Conservation (phyloP, 2,888 invertebrate species). For the Zonitis immaculata region DNA sequence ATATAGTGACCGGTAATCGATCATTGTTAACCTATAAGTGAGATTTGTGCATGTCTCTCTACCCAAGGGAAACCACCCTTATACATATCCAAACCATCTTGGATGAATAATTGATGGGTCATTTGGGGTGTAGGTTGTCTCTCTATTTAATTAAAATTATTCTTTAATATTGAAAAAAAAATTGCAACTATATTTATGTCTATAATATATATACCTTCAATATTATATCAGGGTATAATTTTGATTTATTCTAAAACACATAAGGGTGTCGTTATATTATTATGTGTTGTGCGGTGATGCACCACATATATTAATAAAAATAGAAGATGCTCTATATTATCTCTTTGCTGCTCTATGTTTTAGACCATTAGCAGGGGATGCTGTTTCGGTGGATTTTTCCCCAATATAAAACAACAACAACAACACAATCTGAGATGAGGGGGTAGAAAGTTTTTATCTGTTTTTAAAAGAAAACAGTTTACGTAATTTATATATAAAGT, state of each 20-base stretch:
- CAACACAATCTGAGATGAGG: too few relatives aligned
- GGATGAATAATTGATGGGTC: slow-evolving; percentile 35
- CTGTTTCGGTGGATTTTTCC: slow-evolving; percentile 39
- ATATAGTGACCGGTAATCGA: slow-evolving; percentile 29
- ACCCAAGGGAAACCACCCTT: slow-evolving; percentile 23
- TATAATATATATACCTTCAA: too few relatives aligned
- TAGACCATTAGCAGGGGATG: too few relatives aligned
- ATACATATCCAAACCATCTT: slow-evolving; percentile 23
- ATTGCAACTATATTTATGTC: too few relatives aligned
- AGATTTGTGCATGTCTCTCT: slow-evolving; percentile 37
- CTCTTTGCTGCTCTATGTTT: too few relatives aligned
- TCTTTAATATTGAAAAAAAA: too few relatives aligned
- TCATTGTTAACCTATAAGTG: slow-evolving; percentile 38
- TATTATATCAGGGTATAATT: slow-evolving; percentile 39
- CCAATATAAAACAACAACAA: slow-evolving; percentile 8
- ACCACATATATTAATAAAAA: slow-evolving; percentile 40
- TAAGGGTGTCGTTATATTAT: slow-evolving; percentile 32
- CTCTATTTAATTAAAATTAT: slow-evolving; percentile 16
- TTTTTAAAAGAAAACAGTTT: slow-evolving; percentile 10
- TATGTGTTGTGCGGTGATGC: too few relatives aligned
- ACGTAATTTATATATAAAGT: slow-evolving; percentile 7
- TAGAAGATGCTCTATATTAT: slow-evolving; percentile 36
- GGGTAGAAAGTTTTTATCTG: slow-evolving; percentile 40
- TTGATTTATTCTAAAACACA: slow-evolving; percentile 34
- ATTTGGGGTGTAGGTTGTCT: slow-evolving; percentile 12